A percentile compares a stretch with the other conserved stretches of the same genome.
Evolutionary conservation across 2,888 invertebrate genomes (phyloP).

Genomic region (Lasioglossum zephyrum): DNA sequence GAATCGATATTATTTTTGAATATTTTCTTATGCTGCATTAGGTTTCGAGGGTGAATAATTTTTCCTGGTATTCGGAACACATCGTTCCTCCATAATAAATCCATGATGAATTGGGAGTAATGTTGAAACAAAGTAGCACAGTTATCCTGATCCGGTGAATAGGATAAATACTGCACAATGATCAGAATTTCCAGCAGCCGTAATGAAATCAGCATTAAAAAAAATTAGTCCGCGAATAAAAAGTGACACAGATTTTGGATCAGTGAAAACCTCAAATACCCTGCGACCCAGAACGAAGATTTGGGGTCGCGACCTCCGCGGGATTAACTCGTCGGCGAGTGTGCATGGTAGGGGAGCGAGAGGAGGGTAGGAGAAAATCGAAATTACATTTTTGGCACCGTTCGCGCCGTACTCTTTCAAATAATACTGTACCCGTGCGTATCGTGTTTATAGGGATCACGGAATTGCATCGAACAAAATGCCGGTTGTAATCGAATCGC

Average conservation of each 20-base stretch:
- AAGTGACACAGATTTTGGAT: not conserved
- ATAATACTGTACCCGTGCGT: not conserved
- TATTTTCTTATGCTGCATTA: too few species aligned
- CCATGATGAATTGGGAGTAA: too few species aligned
- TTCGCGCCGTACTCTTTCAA: not conserved
- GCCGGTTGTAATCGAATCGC: constrained; percentile 47
- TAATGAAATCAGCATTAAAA: not conserved
- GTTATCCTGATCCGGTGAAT: too few species aligned
- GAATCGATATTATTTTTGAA: too few species aligned
- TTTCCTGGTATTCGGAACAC: too few species aligned
- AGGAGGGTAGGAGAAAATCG: not conserved
- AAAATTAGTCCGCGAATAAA: not conserved
- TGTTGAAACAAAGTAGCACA: too few species aligned
- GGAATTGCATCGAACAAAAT: constrained; percentile 30
- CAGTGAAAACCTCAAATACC: not conserved
- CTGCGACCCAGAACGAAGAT: not conserved
- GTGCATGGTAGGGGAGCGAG: not conserved
- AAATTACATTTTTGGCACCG: not conserved
- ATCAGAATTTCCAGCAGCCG: not conserved
- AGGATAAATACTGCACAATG: not conserved
- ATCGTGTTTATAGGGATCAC: not conserved
- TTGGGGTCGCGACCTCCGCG: not conserved
- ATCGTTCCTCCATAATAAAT: too few species aligned
- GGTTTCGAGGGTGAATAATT: too few species aligned
- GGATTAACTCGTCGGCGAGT: not conserved